A percentile compares a stretch with the other conserved stretches of the same genome.
Evolutionary conservation across 2,888 invertebrate genomes (phyloP).

Genomic region (Acronicta leporina): DNA sequence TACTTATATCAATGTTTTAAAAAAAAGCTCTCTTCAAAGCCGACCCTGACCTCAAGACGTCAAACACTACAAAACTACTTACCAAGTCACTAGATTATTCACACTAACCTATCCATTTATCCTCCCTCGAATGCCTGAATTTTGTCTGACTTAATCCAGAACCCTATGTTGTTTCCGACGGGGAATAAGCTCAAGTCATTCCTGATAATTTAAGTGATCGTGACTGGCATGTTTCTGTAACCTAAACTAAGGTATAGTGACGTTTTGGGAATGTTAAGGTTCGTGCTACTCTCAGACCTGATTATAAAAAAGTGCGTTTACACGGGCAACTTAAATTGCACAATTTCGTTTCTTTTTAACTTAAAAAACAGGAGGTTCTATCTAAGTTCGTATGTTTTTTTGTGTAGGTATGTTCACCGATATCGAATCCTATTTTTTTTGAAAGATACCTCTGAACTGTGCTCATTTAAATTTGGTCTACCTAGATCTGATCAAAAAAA

Average conservation of each 20-base stretch:
- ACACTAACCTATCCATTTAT: slow-evolving; percentile 5
- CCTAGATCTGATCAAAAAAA: no score
- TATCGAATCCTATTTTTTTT: no score
- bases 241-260: slow-evolving; percentile 7
- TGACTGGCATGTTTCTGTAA: slow-evolving; percentile 15
- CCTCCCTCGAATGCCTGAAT: neutral
- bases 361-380: no score
- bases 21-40: no score
- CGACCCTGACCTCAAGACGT: neutral
- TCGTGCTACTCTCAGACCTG: neutral
- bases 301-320: neutral
- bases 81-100: neutral
- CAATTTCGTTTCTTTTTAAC: no score
- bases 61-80: neutral
- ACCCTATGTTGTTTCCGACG: slow-evolving; percentile 18
- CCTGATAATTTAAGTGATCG: slow-evolving; percentile 19
- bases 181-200: slow-evolving; percentile 8
- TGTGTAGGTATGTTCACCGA: no score
- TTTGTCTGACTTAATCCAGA: neutral
- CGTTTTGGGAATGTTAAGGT: slow-evolving; percentile 3
- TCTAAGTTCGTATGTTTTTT: no score
- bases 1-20: no score
- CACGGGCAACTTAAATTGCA: neutral
- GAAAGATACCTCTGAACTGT: no score
- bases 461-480: no score